These are phyloP conservation scores for Drosophila eohydei DNA, from an alignment of 2,888 invertebrate genomes.

Conservation along the genomic window DNA sequence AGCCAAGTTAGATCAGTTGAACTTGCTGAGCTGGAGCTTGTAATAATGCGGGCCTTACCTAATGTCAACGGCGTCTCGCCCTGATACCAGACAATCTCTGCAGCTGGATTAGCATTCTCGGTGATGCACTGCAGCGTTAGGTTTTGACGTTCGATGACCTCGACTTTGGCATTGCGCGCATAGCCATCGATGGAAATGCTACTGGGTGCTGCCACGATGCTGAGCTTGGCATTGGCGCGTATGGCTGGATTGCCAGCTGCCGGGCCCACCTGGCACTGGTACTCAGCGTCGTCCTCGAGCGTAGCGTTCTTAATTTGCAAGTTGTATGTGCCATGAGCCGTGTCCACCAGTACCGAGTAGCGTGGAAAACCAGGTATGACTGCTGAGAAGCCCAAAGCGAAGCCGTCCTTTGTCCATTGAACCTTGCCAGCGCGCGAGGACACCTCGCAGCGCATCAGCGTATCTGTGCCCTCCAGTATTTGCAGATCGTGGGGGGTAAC, in stretches of 20 bases:
- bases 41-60: conserved; percentile 49
- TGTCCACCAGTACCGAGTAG: conserved; percentile 94
- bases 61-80: conserved; percentile 75
- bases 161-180: conserved; percentile 82
- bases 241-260: conserved; percentile 92
- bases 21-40: background rate
- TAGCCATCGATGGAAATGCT: conserved; percentile 83
- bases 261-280: conserved; percentile 98
- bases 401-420: conserved; percentile 98
- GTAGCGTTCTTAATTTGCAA: conserved; percentile 95
- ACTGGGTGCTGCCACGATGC: conserved; percentile 86
- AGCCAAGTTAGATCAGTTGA: conserved; percentile 9
- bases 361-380: conserved; percentile 93
- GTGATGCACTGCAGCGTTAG: conserved; percentile 81
- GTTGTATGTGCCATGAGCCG: conserved; percentile 93
- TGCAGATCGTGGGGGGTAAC: conserved; percentile 91
- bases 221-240: conserved; percentile 93
- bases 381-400: conserved; percentile 92
- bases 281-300: conserved; percentile 96
- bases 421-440: conserved; percentile 93
- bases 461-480: conserved; percentile 93
- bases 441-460: conserved; percentile 93
- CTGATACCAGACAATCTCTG: conserved; percentile 82
- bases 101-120: conserved; percentile 84
- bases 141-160: conserved; percentile 82